Evolutionary conservation across 2,797 vertebrate species (phyloP).

Genomic region (Danio jaintianensis): DNA sequence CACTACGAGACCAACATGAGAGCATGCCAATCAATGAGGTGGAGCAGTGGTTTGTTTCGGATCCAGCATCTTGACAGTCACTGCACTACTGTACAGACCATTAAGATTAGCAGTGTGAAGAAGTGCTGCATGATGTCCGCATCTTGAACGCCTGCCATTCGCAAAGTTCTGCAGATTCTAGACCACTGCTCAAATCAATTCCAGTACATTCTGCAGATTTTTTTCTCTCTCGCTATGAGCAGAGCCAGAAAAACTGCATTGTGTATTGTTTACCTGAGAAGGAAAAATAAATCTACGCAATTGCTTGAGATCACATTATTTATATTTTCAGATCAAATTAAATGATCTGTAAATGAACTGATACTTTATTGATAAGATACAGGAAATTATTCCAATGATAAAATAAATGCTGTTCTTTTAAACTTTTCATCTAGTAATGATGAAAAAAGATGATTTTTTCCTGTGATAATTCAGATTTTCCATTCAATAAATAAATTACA

Average conservation of each 20-base stretch:
- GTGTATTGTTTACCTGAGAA: neutral
- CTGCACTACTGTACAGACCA: neutral
- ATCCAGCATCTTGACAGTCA: neutral
- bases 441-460: too few relatives aligned
- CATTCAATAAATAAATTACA: too few relatives aligned
- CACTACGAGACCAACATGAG: slow-evolving; percentile 3
- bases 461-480: too few relatives aligned
- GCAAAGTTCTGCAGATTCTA: neutral
- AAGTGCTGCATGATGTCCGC: neutral
- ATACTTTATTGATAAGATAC: too few relatives aligned
- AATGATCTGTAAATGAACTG: too few relatives aligned
- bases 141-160: neutral
- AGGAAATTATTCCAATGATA: too few relatives aligned
- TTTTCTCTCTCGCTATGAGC: neutral
- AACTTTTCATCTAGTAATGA: too few relatives aligned
- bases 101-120: neutral
- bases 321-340: too few relatives aligned
- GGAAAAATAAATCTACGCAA: too few relatives aligned
- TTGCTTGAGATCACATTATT: too few relatives aligned
- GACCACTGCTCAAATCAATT: neutral
- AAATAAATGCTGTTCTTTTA: too few relatives aligned
- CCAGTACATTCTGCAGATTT: neutral
- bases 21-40: neutral
- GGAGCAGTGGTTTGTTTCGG: neutral
- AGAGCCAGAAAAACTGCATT: neutral